Conservation (phyloP, 2,888 invertebrate species). For the Leptogaster cylindrica region DNA sequence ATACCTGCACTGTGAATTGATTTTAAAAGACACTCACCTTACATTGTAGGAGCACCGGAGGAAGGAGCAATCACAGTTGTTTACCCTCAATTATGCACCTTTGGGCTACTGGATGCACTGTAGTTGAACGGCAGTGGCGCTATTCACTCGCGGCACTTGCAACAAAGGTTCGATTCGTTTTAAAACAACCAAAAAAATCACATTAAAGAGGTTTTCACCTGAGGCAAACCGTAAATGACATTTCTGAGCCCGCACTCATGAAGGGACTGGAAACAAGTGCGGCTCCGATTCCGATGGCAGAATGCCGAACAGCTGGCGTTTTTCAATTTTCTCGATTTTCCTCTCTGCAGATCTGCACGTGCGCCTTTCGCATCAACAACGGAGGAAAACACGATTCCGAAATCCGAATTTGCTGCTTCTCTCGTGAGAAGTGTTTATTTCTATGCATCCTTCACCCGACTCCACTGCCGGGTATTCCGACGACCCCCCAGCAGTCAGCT, state of each 20-base stretch:
- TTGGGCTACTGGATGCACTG: background rate
- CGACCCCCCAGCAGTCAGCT: too few relatives aligned
- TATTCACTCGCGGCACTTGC: background rate
- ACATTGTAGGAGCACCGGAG: constrained; percentile 24
- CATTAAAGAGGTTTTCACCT: constrained; percentile 12
- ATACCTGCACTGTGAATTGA: constrained; percentile 15
- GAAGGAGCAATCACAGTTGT: constrained; percentile 11
- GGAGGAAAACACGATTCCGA: background rate
- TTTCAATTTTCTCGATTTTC: background rate
- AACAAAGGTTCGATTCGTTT: background rate
- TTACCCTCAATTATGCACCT: background rate
- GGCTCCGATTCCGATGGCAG: constrained; percentile 1
- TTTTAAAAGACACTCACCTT: constrained; percentile 29
- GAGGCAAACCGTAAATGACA: constrained; percentile 13
- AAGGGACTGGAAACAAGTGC: constrained; percentile 28
- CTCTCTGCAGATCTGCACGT: constrained; percentile 3
- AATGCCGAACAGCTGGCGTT: constrained; percentile 19
- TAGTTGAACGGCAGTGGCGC: background rate
- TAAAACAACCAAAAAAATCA: constrained; percentile 1
- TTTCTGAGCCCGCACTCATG: constrained; percentile 38
- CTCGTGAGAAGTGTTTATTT: constrained; percentile 2
- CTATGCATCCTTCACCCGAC: constrained; percentile 13
- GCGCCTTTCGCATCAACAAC: constrained; percentile 22
- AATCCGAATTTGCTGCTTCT: background rate
- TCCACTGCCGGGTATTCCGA: too few relatives aligned